Conservation (phyloP, 2,797 vertebrate genomes). For the Gobionotothen gibberifrons region DNA sequence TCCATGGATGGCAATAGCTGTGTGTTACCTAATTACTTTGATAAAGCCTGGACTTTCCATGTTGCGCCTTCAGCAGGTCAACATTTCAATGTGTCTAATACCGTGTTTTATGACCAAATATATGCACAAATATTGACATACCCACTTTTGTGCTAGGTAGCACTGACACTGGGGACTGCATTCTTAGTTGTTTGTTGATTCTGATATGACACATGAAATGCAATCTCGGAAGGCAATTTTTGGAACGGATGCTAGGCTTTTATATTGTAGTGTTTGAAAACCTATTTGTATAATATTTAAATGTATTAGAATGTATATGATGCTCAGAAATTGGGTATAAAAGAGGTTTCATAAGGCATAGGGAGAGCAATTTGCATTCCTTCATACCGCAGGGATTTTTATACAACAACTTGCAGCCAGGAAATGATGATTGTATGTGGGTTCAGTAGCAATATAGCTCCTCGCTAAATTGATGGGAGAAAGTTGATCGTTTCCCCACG, state of each 20-base stretch:
- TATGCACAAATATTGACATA: too few species aligned
- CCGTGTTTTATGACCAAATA: neutral
- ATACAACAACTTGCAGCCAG: constrained; percentile 8
- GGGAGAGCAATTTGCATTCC: neutral
- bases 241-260: too few species aligned
- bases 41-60: neutral
- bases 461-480: constrained; percentile 12
- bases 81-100: neutral
- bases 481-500: constrained; percentile 13
- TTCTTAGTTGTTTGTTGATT: too few species aligned
- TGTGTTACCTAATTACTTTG: neutral
- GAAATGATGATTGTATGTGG: constrained; percentile 17
- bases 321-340: neutral
- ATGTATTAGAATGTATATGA: neutral
- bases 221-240: neutral
- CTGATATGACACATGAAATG: neutral
- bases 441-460: constrained; percentile 21
- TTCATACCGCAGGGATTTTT: neutral
- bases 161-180: too few species aligned
- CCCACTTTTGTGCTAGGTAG: neutral
- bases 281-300: neutral
- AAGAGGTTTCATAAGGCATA: neutral
- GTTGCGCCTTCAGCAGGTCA: neutral
- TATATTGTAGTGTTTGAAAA: neutral
- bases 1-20: too few species aligned